Evolutionary conservation across 2,797 vertebrate species (phyloP), one percentile per base, ranked within the genome.

Genomic region (Acipenser oxyrinchus): DNA sequence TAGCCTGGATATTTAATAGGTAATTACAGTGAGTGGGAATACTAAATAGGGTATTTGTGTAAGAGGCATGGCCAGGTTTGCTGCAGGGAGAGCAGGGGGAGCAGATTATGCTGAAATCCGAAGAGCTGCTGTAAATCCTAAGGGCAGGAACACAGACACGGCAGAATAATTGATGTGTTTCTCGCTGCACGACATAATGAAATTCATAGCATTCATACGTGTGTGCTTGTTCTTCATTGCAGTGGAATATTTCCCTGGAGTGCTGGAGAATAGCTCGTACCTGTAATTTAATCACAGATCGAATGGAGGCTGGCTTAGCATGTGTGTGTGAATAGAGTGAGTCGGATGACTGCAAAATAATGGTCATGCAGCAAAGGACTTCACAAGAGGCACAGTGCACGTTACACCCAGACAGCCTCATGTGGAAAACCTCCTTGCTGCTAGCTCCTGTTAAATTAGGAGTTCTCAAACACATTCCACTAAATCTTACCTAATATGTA

Each of bases 91-190:
- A 7, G n/a, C 11, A 8, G 58, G n/a, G 58, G 49, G 11, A 55
- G 64, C 10, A 10, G 23, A 23, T 37, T 11, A 18, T 18, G 37
- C 18, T 7, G 13, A 53, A 68, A 78, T 74, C 76, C 77, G 73
- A 59, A 37, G 78, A 76, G 76, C 71, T 10, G 6, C 9, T 66
- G 63, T 66, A 60, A 75, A 79, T 76, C 78, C 73, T n/a, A 71
- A 74, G 77, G 78, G 72, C 75, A 83, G 72, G 73, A 76, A 73
- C 75, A 72, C 70, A 81, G 81, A 79, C 75, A 73, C 77, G 83
- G 79, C 75, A 87, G 82, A 83, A 88, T 88, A 81, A 86, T 87
- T 77, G 78, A 88, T 87, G 76, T 79, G 75, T 76, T 75, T 70
- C 78, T 82, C 81, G 84, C 83, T 79, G 82, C 76, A 74, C 80